A percentile compares a stretch with the other conserved stretches of the same genome.
Evolutionary conservation across 2,888 invertebrate species (phyloP).

Genomic region (Agrilus biguttatus): DNA sequence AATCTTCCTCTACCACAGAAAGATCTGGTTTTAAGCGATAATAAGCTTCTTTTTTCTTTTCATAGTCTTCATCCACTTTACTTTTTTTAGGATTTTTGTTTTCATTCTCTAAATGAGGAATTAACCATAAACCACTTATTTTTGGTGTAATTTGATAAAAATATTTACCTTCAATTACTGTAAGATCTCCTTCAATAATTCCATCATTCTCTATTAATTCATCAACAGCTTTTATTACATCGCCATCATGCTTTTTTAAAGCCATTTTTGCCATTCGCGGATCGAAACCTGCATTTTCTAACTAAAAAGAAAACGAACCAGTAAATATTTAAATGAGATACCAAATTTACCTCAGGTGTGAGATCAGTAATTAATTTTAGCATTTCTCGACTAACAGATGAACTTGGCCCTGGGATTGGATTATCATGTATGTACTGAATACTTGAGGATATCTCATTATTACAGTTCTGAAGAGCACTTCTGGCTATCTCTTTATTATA

Average conservation of each 20-base stretch:
- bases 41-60: constrained; percentile 40
- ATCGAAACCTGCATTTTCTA: constrained; percentile 47
- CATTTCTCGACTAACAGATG: constrained; percentile 25
- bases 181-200: constrained; percentile 19
- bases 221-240: constrained; percentile 43
- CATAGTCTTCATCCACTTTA: constrained; percentile 11
- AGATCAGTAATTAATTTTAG: constrained; percentile 23
- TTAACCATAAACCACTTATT: too few relatives aligned
- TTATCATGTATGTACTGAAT: constrained; percentile 48
- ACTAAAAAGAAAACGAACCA: constrained; percentile 20
- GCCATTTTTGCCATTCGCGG: constrained; percentile 37
- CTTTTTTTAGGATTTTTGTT: constrained; percentile 1
- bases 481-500: constrained; percentile 43
- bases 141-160: too few relatives aligned
- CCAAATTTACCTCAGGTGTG: constrained; percentile 21
- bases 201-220: constrained; percentile 36
- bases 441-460: constrained; percentile 56
- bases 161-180: constrained; percentile 3
- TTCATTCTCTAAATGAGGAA: constrained; percentile 1
- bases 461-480: constrained; percentile 46
- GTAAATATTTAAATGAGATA: background rate
- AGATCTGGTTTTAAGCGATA: constrained; percentile 44
- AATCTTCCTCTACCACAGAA: constrained; percentile 48
- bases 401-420: constrained; percentile 32
- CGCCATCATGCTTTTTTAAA: constrained; percentile 37